These are phyloP conservation scores for Stenurella melanura DNA, from an alignment of 2,888 invertebrate genomes.

Conservation along the genomic window DNA sequence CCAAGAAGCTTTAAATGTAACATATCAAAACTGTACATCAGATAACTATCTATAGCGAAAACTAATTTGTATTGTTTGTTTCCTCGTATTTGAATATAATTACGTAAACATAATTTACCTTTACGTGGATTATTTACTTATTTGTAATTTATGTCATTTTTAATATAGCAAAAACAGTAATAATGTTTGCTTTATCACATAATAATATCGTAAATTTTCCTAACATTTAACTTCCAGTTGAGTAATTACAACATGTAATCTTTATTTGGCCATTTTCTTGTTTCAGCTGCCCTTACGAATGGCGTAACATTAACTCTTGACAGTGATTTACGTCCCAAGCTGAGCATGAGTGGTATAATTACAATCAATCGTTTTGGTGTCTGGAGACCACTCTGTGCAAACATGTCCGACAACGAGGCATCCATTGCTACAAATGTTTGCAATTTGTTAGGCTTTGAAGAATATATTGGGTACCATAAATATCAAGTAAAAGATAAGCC, in stretches of 20 bases:
- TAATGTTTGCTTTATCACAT: conserved; percentile 27
- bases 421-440: conserved; percentile 79
- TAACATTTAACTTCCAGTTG: not conserved
- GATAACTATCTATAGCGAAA: too few species aligned
- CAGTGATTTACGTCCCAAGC: conserved; percentile 77
- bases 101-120: too few species aligned
- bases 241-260: conserved; percentile 26
- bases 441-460: conserved; percentile 80
- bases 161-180: too few species aligned
- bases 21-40: too few species aligned
- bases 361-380: conserved; percentile 77
- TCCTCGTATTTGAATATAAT: too few species aligned
- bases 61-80: too few species aligned
- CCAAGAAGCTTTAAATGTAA: too few species aligned
- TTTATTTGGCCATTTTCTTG: conserved; percentile 47
- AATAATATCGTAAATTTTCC: conserved; percentile 34
- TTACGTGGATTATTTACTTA: too few species aligned
- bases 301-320: conserved; percentile 78
- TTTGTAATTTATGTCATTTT: too few species aligned
- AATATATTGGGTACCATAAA: conserved; percentile 64
- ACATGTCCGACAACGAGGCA: conserved; percentile 72
- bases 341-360: conserved; percentile 79
- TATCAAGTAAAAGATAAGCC: conserved; percentile 55
- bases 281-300: conserved; percentile 81
- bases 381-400: conserved; percentile 81